Percentiles rank a stretch among this genome's conserved stretches.
Evolutionary conservation across 2,888 invertebrate species (phyloP).

Genomic region (Agriopis aurantiaria): DNA sequence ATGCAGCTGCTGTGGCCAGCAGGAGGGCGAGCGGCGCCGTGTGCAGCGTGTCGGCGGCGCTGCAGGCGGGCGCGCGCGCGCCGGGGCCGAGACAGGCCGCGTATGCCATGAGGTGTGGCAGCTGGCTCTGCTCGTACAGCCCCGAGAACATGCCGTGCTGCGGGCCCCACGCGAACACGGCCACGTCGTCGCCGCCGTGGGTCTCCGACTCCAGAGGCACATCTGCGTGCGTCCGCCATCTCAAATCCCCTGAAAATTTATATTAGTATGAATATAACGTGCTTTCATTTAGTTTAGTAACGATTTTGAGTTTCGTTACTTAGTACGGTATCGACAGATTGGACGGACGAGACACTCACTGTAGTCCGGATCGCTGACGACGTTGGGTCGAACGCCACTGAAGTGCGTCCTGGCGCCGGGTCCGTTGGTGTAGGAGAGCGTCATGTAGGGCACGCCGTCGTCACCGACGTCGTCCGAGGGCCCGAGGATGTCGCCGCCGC

Average conservation of each 20-base stretch:
- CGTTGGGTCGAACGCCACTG: conserved; percentile 82
- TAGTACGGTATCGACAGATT: too few species aligned
- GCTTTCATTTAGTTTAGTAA: not conserved
- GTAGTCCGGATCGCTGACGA: conserved; percentile 53
- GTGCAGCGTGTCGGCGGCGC: not conserved
- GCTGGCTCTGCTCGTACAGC: conserved; percentile 91
- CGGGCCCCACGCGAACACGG: conserved; percentile 90
- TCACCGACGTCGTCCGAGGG: conserved; percentile 69
- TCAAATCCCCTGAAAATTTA: conserved; percentile 44
- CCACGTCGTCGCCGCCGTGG: conserved; percentile 93
- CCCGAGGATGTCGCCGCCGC: conserved; percentile 74
- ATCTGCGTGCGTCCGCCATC: conserved; percentile 73
- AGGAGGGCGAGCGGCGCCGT: conserved; percentile 10
- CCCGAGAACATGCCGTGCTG: conserved; percentile 92
- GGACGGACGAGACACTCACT: not conserved
- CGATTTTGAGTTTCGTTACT: not conserved
- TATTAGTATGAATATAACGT: not conserved
- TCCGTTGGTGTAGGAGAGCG: conserved; percentile 84
- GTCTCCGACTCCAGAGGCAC: conserved; percentile 88
- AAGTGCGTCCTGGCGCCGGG: conserved; percentile 87
- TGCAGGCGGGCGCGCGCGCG: conserved; percentile 52
- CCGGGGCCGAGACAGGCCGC: conserved; percentile 90
- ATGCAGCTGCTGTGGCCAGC: conserved; percentile 47
- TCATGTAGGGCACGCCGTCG: conserved; percentile 83
- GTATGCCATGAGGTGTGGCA: conserved; percentile 91